These are phyloP conservation scores for Smithornis capensis DNA, from an alignment of 2,113 vertebrate genomes.

Conservation along the genomic window DNA sequence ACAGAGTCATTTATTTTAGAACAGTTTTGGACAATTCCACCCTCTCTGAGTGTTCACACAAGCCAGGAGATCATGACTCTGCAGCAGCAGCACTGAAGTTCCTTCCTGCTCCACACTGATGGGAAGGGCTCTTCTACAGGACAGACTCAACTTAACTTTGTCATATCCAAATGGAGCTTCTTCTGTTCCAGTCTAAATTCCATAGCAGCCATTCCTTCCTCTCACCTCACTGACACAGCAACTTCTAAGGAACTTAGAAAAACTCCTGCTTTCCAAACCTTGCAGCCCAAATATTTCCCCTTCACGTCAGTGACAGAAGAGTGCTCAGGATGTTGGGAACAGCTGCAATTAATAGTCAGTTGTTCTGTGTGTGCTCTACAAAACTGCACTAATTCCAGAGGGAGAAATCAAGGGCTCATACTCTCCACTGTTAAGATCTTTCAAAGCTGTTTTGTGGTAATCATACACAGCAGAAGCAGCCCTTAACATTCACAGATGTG, in stretches of 20 bases:
- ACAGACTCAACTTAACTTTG: background rate
- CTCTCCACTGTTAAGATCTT: background rate
- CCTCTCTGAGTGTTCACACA: background rate
- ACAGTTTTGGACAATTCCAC: background rate
- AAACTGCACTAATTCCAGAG: background rate
- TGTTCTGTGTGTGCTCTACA: background rate
- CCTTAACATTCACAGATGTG: background rate
- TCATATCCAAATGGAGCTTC: background rate
- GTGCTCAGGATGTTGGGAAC: background rate
- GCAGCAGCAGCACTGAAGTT: background rate
- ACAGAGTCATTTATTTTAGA: background rate
- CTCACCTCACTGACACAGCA: background rate
- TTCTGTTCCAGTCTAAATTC: background rate
- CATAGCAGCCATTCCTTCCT: background rate
- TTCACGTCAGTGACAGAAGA: background rate
- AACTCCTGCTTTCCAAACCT: accelerated
- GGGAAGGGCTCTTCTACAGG: background rate
- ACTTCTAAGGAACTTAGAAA: background rate
- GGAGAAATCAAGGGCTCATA: background rate
- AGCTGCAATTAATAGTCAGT: background rate
- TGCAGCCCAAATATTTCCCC: background rate
- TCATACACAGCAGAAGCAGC: background rate
- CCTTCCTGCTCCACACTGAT: background rate
- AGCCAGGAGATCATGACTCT: background rate
- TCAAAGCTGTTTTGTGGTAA: background rate